Evolutionary conservation across 2,113 vertebrate genomes (phyloP).

Genomic region (Mohoua ochrocephala): DNA sequence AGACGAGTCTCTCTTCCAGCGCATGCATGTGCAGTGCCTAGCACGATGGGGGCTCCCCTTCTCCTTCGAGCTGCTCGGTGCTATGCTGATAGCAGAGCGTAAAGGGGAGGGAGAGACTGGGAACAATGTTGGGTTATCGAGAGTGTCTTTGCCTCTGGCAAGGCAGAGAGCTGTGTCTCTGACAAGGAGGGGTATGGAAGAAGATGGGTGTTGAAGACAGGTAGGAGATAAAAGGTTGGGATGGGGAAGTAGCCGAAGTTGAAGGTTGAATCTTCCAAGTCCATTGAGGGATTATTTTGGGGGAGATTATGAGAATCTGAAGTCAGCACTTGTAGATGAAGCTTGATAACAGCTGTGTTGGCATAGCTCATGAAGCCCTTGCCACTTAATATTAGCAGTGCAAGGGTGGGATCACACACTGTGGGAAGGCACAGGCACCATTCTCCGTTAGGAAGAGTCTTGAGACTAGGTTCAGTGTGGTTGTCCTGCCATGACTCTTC

Average conservation of each 20-base stretch:
- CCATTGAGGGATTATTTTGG: not conserved
- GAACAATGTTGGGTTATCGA: not conserved
- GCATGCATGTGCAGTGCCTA: accelerated
- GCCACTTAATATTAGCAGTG: not conserved
- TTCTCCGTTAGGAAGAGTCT: not conserved
- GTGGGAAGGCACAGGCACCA: not conserved
- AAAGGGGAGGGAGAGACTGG: not conserved
- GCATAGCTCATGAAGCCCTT: not conserved
- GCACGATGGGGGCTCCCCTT: not conserved
- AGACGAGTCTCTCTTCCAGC: not conserved
- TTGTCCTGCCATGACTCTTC: not conserved
- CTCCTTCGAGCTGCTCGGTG: accelerated
- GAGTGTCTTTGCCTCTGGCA: too few species aligned
- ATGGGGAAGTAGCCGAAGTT: not conserved
- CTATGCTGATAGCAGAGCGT: not conserved
- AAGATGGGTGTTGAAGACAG: not conserved
- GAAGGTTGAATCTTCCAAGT: not conserved
- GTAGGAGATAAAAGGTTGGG: not conserved
- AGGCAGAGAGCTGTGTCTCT: too few species aligned
- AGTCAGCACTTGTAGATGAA: not conserved
- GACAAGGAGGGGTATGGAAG: not conserved
- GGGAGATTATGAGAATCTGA: not conserved
- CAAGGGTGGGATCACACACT: not conserved
- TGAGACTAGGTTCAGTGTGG: not conserved
- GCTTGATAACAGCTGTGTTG: not conserved